phyloP scores from a whole-genome alignment of 2,888 invertebrate species.

The Ormyrus thymus region DNA sequence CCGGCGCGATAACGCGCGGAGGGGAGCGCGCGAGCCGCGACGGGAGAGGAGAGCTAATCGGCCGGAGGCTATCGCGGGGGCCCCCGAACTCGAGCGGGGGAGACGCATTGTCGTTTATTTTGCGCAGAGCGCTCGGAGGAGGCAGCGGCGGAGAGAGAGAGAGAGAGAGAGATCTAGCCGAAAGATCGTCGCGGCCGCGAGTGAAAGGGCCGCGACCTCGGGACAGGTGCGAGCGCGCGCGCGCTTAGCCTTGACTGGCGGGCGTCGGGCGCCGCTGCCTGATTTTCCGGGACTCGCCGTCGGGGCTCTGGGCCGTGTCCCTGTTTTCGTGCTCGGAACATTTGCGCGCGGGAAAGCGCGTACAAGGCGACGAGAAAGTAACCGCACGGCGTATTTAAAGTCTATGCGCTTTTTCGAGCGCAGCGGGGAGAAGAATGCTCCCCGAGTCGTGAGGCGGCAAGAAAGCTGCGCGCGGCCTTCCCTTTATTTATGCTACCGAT shows the following conservation, averaged over 20 bases:
- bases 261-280: too few relatives aligned
- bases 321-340: too few relatives aligned
- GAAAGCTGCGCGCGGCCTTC: constrained; percentile 7
- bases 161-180: constrained; percentile 14
- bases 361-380: constrained; percentile 41
- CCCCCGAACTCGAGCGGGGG: neutral
- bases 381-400: constrained; percentile 38
- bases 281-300: too few relatives aligned
- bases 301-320: too few relatives aligned
- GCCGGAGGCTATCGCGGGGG: neutral
- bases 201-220: constrained; percentile 53
- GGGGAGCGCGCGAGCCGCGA: constrained; percentile 36
- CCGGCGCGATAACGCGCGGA: constrained; percentile 31
- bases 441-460: constrained; percentile 13
- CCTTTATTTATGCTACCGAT: constrained; percentile 29
- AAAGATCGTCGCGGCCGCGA: constrained; percentile 41
- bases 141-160: neutral
- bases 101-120: constrained; percentile 39
- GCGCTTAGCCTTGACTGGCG: neutral
- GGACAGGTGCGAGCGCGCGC: constrained; percentile 20
- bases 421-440: neutral
- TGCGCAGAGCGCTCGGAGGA: neutral
- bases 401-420: constrained; percentile 21
- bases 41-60: neutral
- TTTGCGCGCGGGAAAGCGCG: neutral